phyloP scores from a whole-genome alignment of 2,797 vertebrate species.

The Melanotaenia boesemani region DNA sequence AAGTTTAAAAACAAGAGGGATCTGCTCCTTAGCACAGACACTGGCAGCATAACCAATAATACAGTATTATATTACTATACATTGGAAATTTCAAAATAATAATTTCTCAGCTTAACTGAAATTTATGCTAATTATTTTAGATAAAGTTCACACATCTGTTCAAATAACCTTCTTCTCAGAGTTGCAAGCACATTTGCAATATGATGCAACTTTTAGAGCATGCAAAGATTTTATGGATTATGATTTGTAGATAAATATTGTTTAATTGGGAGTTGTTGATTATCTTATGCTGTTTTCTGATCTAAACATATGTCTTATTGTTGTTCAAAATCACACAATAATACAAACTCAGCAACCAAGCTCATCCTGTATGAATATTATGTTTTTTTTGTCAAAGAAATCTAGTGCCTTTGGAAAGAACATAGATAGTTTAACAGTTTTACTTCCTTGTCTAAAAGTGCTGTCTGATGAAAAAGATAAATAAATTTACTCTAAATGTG shows the following conservation, averaged over 20 bases:
- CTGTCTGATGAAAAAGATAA: neutral
- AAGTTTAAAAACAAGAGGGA: too few species aligned
- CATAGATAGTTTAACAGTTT: neutral
- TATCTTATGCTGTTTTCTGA: neutral
- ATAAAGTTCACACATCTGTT: neutral
- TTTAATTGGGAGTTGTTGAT: neutral
- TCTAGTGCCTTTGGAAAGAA: neutral
- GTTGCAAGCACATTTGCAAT: neutral
- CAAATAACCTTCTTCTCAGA: neutral
- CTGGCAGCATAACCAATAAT: too few species aligned
- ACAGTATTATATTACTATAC: too few species aligned
- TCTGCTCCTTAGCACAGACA: too few species aligned
- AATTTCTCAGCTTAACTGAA: neutral
- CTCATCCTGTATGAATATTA: too few species aligned
- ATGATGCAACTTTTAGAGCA: neutral
- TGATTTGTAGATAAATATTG: neutral
- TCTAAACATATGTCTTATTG: neutral
- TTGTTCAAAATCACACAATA: neutral
- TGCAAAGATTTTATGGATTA: neutral
- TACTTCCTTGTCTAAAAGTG: neutral
- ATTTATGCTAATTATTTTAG: neutral
- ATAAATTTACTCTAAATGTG: neutral
- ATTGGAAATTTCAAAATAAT: too few species aligned
- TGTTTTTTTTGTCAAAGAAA: neutral
- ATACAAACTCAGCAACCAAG: too few species aligned